Percentiles rank a stretch among this genome's conserved stretches.
Evolutionary conservation across 2,113 vertebrate species (phyloP).

Genomic region (Ranitomeya imitator): DNA sequence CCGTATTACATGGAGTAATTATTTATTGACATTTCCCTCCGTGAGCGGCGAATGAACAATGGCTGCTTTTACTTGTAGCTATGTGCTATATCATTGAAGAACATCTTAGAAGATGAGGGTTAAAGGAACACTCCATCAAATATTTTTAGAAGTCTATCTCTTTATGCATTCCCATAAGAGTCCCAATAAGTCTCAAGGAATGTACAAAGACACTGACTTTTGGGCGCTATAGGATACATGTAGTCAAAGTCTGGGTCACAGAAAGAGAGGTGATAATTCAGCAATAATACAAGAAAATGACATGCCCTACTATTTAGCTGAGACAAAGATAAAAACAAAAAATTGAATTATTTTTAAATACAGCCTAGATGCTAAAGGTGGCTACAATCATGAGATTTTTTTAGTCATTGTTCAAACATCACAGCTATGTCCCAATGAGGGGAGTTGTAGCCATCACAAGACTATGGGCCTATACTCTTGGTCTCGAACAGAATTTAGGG

Average conservation of each 20-base stretch:
- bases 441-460: neutral
- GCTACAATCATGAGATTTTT: neutral
- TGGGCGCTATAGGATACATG: too few species aligned
- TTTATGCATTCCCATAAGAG: too few species aligned
- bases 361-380: neutral
- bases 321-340: too few species aligned
- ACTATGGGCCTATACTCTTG: neutral
- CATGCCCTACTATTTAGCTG: too few species aligned
- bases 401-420: neutral
- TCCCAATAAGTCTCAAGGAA: too few species aligned
- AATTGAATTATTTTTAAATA: neutral
- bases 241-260: too few species aligned
- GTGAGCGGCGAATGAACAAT: neutral
- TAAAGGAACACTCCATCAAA: too few species aligned
- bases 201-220: too few species aligned
- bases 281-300: too few species aligned
- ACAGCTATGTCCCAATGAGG: neutral
- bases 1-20: neutral
- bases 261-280: too few species aligned
- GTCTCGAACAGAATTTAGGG: too few species aligned
- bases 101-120: neutral
- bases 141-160: too few species aligned
- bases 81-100: neutral
- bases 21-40: slow-evolving; percentile 16
- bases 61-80: neutral